These are phyloP conservation scores for Thalpophila matura DNA, from an alignment of 2,888 invertebrate species.

Conservation along the genomic window DNA sequence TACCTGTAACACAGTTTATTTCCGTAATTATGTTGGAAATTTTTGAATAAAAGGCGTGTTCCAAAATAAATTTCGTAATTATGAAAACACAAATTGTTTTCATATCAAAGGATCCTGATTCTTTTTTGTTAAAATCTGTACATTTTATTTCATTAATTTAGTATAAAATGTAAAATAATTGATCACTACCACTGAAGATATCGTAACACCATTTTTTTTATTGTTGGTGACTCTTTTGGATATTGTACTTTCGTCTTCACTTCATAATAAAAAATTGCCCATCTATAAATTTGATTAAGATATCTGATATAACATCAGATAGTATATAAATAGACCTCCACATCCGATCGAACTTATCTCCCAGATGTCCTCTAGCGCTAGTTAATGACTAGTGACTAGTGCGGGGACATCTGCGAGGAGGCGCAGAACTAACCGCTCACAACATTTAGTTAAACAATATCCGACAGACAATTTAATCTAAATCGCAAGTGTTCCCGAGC, in stretches of 20 bases:
- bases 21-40: conserved; percentile 63
- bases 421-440: conserved; percentile 43
- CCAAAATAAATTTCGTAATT: conserved; percentile 29
- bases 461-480: conserved; percentile 63
- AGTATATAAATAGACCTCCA: conserved; percentile 30
- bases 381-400: conserved; percentile 47
- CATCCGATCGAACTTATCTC: conserved; percentile 28
- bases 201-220: neutral
- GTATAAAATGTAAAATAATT: neutral
- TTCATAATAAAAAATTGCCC: conserved; percentile 15
- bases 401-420: conserved; percentile 40
- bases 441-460: conserved; percentile 62
- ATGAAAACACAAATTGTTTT: conserved; percentile 23
- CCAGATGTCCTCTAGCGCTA: conserved; percentile 39
- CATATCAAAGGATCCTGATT: conserved; percentile 3
- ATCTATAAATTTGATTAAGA: conserved; percentile 18
- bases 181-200: neutral
- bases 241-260: neutral
- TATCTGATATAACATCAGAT: conserved; percentile 1
- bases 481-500: conserved; percentile 60
- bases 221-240: neutral
- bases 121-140: neutral
- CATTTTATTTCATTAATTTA: neutral
- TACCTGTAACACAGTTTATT: conserved; percentile 72
- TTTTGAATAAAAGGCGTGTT: conserved; percentile 43